Evolutionary conservation across 2,888 invertebrate genomes (phyloP).

Genomic region (Steinernema scapterisci): DNA sequence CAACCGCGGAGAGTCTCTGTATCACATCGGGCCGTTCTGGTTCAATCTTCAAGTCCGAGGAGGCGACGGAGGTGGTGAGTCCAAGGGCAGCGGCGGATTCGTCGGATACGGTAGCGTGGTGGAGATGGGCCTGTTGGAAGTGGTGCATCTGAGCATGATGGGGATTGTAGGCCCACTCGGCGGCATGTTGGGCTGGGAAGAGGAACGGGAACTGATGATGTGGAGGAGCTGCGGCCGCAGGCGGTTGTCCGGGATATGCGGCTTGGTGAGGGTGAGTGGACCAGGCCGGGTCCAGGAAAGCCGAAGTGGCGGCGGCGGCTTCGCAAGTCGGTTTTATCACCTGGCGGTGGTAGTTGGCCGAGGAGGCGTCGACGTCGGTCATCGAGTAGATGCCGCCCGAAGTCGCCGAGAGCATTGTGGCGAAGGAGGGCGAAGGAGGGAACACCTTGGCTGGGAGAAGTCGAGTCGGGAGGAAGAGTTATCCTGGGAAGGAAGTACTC

Average conservation of each 20-base stretch:
- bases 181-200: constrained; percentile 3
- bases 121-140: constrained; percentile 12
- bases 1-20: constrained; percentile 35
- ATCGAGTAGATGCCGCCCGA: constrained; percentile 17
- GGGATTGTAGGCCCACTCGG: constrained; percentile 22
- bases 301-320: constrained; percentile 37
- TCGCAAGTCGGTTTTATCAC: constrained; percentile 59
- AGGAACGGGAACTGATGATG: constrained; percentile 32
- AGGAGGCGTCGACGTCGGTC: constrained; percentile 7
- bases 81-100: constrained; percentile 18
- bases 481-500: background rate
- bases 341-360: constrained; percentile 37
- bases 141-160: constrained; percentile 19
- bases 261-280: constrained; percentile 34
- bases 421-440: background rate
- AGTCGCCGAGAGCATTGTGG: constrained; percentile 3
- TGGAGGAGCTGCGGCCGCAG: background rate
- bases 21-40: constrained; percentile 43
- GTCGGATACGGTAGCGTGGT: constrained; percentile 4
- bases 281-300: constrained; percentile 9
- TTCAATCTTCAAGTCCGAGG: constrained; percentile 39
- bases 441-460: too few species aligned
- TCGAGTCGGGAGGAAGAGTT: background rate
- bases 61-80: constrained; percentile 27
- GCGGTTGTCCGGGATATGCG: constrained; percentile 37